Conservation (phyloP, 2,797 vertebrate genomes). For the Tympanoctomys barrerae region DNA sequence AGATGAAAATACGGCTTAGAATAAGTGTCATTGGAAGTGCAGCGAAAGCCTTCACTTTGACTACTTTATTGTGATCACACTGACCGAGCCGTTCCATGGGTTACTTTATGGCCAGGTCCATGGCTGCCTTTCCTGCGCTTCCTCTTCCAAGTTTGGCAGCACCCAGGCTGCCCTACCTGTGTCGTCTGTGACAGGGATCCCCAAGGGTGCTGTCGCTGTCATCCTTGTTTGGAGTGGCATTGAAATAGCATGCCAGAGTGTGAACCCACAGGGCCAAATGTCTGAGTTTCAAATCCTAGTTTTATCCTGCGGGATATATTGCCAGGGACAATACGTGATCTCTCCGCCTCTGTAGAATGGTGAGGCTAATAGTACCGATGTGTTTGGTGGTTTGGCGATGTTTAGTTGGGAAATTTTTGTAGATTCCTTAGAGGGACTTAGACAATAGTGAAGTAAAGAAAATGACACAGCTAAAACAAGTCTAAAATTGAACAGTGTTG, state of each 20-base stretch:
- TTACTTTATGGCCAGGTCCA: neutral
- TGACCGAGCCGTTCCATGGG: neutral
- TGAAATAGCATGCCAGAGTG: neutral
- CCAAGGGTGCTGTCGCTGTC: neutral
- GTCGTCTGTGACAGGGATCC: neutral
- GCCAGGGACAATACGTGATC: neutral
- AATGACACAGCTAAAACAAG: neutral
- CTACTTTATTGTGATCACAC: slow-evolving; percentile 72
- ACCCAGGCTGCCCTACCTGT: accelerated
- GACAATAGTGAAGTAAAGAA: neutral
- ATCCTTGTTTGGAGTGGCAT: neutral
- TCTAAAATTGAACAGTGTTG: neutral
- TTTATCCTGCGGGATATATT: neutral
- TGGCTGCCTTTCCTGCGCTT: neutral
- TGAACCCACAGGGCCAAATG: neutral
- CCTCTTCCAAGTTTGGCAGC: neutral
- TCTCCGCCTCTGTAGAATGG: neutral
- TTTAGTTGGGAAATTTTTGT: slow-evolving; percentile 6
- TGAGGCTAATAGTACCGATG: neutral
- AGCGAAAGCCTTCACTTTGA: slow-evolving; percentile 71
- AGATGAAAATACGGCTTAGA: slow-evolving; percentile 77
- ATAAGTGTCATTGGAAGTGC: slow-evolving; percentile 71
- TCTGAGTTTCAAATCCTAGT: neutral
- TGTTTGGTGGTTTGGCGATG: neutral
- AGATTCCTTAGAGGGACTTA: neutral